Conservation (phyloP, 2,888 invertebrate species). For the Pachycephus smyrnensis region DNA sequence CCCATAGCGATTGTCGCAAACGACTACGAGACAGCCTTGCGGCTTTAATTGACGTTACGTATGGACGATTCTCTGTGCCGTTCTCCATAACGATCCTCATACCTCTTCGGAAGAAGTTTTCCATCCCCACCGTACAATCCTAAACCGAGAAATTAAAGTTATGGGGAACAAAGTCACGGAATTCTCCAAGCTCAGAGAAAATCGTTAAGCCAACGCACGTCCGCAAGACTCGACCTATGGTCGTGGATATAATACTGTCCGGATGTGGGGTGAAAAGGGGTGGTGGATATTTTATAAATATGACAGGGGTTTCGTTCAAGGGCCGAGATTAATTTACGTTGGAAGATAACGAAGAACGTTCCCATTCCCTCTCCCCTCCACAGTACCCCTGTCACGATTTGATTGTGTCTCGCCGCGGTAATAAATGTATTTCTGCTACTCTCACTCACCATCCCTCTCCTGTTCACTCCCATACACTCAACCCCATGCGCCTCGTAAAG, state of each 20-base stretch:
- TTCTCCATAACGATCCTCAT: neutral
- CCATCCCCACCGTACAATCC: neutral
- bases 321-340: slow-evolving; percentile 62
- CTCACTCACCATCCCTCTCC: slow-evolving; percentile 24
- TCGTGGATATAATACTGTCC: neutral
- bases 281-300: slow-evolving; percentile 54
- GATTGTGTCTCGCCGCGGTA: slow-evolving; percentile 58
- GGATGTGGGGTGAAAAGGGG: neutral
- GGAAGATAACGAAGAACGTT: slow-evolving; percentile 62
- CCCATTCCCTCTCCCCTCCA: slow-evolving; percentile 18
- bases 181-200: neutral
- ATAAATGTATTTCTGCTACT: slow-evolving; percentile 57
- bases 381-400: slow-evolving; percentile 54
- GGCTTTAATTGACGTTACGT: neutral
- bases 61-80: neutral
- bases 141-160: neutral
- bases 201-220: neutral
- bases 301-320: slow-evolving; percentile 30
- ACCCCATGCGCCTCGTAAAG: neutral
- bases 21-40: neutral
- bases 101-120: neutral
- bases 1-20: neutral
- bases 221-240: neutral
- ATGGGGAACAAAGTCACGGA: too few species aligned
- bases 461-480: slow-evolving; percentile 4